phyloP scores from a whole-genome alignment of 2,888 invertebrate species.

The Drosophila pegasa region DNA sequence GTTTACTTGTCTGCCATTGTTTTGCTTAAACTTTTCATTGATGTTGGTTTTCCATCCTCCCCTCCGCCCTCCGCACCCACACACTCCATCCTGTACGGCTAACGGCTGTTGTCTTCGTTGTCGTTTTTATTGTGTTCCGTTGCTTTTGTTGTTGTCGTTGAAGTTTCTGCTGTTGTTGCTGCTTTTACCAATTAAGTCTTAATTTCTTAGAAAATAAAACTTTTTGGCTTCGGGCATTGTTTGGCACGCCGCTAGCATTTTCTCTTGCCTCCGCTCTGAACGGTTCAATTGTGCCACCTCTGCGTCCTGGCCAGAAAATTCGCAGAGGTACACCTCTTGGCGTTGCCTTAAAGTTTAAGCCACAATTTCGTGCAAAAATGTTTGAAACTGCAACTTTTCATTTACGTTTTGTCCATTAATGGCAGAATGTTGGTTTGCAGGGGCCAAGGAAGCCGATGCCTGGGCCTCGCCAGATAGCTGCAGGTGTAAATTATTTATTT shows the following conservation, averaged over 20 bases:
- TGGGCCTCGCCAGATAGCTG: constrained; percentile 61
- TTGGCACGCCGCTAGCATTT: constrained; percentile 52
- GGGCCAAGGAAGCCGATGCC: constrained; percentile 25
- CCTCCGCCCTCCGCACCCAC: constrained; percentile 19
- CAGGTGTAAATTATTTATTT: constrained; percentile 84
- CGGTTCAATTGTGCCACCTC: constrained; percentile 54
- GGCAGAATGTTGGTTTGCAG: constrained; percentile 3
- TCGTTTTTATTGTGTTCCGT: constrained; percentile 50
- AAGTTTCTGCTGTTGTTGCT: constrained; percentile 58
- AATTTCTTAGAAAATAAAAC: constrained; percentile 80
- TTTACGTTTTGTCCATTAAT: constrained; percentile 52
- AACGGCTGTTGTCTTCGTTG: constrained; percentile 40
- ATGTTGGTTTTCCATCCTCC: constrained; percentile 69
- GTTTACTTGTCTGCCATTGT: constrained; percentile 74
- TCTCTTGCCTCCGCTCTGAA: constrained; percentile 26
- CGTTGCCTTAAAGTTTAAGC: constrained; percentile 64
- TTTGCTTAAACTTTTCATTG: constrained; percentile 79
- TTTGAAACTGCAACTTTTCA: constrained; percentile 70
- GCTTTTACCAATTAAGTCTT: constrained; percentile 79
- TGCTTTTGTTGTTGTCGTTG: constrained; percentile 23
- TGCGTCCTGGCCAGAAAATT: constrained; percentile 43
- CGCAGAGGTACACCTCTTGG: constrained; percentile 36
- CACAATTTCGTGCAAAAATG: constrained; percentile 65
- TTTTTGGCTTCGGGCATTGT: constrained; percentile 76
- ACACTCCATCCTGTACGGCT: constrained; percentile 16